Conservation (phyloP, 2,797 vertebrate genomes). For the Euthynnus affinis region DNA sequence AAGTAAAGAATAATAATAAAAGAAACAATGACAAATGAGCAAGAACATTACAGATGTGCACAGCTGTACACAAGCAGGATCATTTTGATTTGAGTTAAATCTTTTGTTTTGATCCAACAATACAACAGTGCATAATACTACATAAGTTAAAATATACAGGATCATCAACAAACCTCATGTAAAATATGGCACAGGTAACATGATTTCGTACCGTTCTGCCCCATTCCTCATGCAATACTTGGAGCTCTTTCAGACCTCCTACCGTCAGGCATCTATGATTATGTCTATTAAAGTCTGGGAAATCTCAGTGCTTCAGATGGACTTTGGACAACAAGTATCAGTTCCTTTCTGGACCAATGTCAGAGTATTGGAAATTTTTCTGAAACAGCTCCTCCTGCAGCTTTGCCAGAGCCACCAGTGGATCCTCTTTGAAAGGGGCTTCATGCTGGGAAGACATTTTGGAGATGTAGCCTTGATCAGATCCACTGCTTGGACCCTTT, state of each 20-base stretch:
- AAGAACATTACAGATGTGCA: neutral
- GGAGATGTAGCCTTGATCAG: slow-evolving; percentile 95
- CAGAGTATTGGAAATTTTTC: slow-evolving; percentile 38
- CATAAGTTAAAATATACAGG: neutral
- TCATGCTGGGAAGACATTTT: slow-evolving; percentile 84
- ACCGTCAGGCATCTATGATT: neutral
- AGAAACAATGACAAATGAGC: too few relatives aligned
- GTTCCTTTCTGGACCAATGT: slow-evolving; percentile 36
- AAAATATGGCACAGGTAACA: too few relatives aligned
- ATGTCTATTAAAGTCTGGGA: neutral
- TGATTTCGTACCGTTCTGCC: too few relatives aligned
- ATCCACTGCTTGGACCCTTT: slow-evolving; percentile 88
- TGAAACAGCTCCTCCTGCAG: slow-evolving; percentile 84
- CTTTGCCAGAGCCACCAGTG: slow-evolving; percentile 82
- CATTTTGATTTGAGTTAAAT: neutral
- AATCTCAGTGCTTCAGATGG: too few relatives aligned
- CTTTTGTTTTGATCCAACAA: neutral
- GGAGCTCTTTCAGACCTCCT: too few relatives aligned
- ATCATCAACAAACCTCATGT: neutral
- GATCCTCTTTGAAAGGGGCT: slow-evolving; percentile 68
- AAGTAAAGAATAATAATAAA: too few relatives aligned
- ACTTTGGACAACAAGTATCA: neutral
- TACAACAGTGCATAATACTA: neutral
- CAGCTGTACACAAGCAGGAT: neutral
- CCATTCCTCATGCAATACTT: too few relatives aligned